A percentile compares a stretch with the other conserved stretches of the same genome.
Conservation (phyloP, 2,888 invertebrate species). For the Clusia tigrina region DNA sequence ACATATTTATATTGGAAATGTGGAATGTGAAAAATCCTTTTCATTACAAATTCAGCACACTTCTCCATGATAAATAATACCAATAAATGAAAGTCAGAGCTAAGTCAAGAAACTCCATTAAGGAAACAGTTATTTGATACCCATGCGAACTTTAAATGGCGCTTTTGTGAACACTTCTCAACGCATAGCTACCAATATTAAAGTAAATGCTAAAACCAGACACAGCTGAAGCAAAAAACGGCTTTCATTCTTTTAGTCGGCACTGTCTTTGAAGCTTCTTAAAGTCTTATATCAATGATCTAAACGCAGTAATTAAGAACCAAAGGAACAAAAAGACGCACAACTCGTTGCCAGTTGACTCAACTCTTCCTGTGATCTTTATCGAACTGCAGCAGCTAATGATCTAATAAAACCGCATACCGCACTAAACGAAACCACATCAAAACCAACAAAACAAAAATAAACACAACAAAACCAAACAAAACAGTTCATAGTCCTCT, state of each 20-base stretch:
- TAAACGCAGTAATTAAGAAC: constrained; percentile 58
- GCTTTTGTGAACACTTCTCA: no score
- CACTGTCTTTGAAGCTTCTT: not conserved
- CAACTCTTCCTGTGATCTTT: constrained; percentile 50
- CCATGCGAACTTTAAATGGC: no score
- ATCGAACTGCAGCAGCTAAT: constrained; percentile 61
- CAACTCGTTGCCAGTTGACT: constrained; percentile 31
- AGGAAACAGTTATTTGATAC: no score
- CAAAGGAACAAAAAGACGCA: constrained; percentile 42
- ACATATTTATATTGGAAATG: no score
- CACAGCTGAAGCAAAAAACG: not conserved
- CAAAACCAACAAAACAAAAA: constrained; percentile 39
- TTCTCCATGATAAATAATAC: no score
- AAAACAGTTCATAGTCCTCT: constrained; percentile 32
- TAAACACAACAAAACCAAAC: constrained; percentile 33
- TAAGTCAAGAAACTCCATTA: no score
- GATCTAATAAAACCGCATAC: constrained; percentile 60
- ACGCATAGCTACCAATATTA: no score
- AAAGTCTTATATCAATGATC: constrained; percentile 42
- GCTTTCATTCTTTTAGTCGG: not conserved
- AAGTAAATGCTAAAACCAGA: no score
- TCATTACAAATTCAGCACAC: no score
- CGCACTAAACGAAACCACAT: constrained; percentile 34
- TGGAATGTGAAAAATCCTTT: no score
- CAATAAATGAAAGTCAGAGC: no score